Base-by-base conservation (phyloP, 2,113 vertebrate genomes). In the Columbina picui region DNA sequence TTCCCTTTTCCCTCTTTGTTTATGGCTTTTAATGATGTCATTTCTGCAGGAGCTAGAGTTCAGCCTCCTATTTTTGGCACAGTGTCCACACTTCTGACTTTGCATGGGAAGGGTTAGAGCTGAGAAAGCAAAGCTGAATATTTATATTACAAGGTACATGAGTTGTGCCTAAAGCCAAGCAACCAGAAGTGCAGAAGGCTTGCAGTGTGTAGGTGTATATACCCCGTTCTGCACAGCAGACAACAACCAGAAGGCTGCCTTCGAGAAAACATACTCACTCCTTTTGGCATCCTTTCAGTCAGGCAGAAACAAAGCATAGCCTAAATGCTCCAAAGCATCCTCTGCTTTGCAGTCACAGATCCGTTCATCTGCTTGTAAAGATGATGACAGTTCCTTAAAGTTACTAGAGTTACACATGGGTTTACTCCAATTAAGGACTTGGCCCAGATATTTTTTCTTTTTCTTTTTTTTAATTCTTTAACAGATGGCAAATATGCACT, bases 401-500 rank as follows among this genome's bases (percentile, higher is more conserved):
- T 90, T 81, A 67, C 50, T 47, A 17, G 65, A 84, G 41, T 77
- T 90, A 92, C 39, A 79, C 52, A 68, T 14, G 53, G 69, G 90
- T 95, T 89, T 93, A 78, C 59, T 89, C 69, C 83, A 90, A 20
- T 75, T 86, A 89, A 93, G 49, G 73, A 75, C 53, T 71, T 96
- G 88, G 64, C 39, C 11, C 13, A 90, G n/a, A 69, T 47, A 7
- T 10, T 23, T 12, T 41, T 32, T 38, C n/a, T n/a, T 7, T 14
- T 22, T 79, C 6, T 6, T 25, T 22, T 2, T 61, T 87, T 69
- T 91, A 87, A 57, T 89, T 56, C 32, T 81, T 92, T 87, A 92
- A 53, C 69, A 96, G 87, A 96, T 94, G 79, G 92, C 39, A 92
- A 77, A 92, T 74, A 93, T 64, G 52, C 83, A 92, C 27, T 56